Base-by-base conservation (phyloP, 92 coral and sea anemone genomes). In the Scolanthus callimorphus region DNA sequence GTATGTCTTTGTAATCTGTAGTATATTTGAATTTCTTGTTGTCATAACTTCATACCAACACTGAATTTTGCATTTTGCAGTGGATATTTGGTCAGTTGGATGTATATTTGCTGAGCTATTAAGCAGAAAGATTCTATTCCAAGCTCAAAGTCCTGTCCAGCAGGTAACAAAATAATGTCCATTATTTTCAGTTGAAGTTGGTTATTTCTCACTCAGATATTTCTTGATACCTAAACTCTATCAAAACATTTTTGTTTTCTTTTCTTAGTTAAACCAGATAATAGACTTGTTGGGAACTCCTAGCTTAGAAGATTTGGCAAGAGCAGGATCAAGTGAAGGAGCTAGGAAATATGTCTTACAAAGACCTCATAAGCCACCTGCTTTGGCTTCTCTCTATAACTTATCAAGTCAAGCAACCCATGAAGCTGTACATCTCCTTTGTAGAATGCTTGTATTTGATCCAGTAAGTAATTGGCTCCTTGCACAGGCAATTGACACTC, bases 61-160 rank as follows among this genome's bases (percentile, higher is more conserved):
- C n/a, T n/a, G n/a, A n/a, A n/a, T n/a, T n/a, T n/a, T n/a, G n/a
- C n/a, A 23, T 51, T 45, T 74, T 88, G 27, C 71, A 94, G 99
- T 94, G 45, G 99, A 94, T 63, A 68, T 94, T 50, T 94, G 99
- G 99, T 94, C 99, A 41, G 99, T 94, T 38, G 99, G 99, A 2
- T 94, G 99, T 57, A 94, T 94, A 28, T 94, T 94, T 84, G 99
- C 96, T 3, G 99, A 94, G 71, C 76, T 94, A 27, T 75, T 94
- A 66, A 94, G 96, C 57, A 77, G 99, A 59, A 94, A 94, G 66
- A 94, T 88, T 46, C 70, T 94, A 58, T 94, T 94, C 49, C 96
- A 94, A 81, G 88, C 99, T 27, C 90, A 86, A 50, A 94, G 96
- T 49, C 99, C 99, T 43, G 99, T 94, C n/a, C 96, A 94, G 60